Conservation (phyloP, 2,888 invertebrate genomes). For the Patella depressa region DNA sequence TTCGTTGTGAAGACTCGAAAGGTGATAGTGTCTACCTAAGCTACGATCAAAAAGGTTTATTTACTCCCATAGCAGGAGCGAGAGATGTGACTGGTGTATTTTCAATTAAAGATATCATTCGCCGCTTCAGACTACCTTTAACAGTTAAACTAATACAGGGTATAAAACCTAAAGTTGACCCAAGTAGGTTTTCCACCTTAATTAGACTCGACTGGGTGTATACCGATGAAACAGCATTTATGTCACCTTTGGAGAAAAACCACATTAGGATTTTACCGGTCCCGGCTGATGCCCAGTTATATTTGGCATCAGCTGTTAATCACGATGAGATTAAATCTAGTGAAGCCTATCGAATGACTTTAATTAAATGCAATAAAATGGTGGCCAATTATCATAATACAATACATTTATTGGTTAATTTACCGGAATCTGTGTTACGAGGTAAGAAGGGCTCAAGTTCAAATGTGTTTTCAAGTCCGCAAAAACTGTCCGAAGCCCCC, state of each 20-base stretch:
- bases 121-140: constrained; percentile 87
- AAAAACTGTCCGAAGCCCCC: constrained; percentile 8
- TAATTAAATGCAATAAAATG: constrained; percentile 62
- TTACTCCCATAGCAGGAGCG: constrained; percentile 92
- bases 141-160: constrained; percentile 94
- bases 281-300: constrained; percentile 88
- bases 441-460: constrained; percentile 42
- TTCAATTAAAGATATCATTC: constrained; percentile 87
- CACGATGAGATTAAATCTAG: constrained; percentile 63
- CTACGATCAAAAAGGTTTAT: constrained; percentile 89
- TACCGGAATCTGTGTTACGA: constrained; percentile 57
- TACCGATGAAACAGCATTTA: constrained; percentile 66
- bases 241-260: constrained; percentile 63
- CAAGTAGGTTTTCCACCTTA: constrained; percentile 61
- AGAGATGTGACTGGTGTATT: constrained; percentile 96
- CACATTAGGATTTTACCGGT: constrained; percentile 80
- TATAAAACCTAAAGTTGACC: constrained; percentile 80
- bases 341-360: constrained; percentile 47
- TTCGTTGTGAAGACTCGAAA: constrained; percentile 88
- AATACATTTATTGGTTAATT: constrained; percentile 64
- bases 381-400: constrained; percentile 68
- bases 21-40: constrained; percentile 87
- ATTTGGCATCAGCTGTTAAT: constrained; percentile 77
- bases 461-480: constrained; percentile 48
- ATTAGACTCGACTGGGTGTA: constrained; percentile 66